Conservation (phyloP, 2,888 invertebrate genomes). For the Pemphredon lugubris region DNA sequence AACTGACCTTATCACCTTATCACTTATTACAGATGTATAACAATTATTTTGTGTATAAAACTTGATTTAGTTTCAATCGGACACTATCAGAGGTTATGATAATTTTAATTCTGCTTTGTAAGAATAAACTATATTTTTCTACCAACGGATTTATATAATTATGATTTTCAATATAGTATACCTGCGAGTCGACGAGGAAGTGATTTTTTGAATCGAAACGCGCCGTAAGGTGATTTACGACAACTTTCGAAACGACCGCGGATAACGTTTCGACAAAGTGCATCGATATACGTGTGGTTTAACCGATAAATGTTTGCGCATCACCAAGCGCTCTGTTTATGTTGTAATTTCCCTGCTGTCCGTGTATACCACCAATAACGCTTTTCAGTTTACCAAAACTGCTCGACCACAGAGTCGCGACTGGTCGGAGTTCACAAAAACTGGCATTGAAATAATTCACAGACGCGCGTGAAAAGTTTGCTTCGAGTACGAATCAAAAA, state of each 20-base stretch:
- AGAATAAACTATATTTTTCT: too few relatives aligned
- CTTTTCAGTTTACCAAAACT: constrained; percentile 32
- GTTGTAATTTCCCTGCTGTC: constrained; percentile 64
- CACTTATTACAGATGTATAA: too few relatives aligned
- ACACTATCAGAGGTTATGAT: too few relatives aligned
- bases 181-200: too few relatives aligned
- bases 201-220: too few relatives aligned
- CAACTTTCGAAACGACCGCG: constrained; percentile 39
- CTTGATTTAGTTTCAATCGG: too few relatives aligned
- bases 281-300: constrained; percentile 35
- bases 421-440: constrained; percentile 13
- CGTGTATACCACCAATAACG: background rate
- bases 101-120: too few relatives aligned
- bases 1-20: too few relatives aligned
- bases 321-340: constrained; percentile 66
- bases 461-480: background rate
- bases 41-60: too few relatives aligned
- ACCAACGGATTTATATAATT: too few relatives aligned
- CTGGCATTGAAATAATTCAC: constrained; percentile 20
- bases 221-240: too few relatives aligned
- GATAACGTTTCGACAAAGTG: constrained; percentile 37
- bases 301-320: constrained; percentile 58
- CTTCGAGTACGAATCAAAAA: background rate
- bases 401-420: constrained; percentile 15
- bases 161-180: too few relatives aligned